A percentile compares a stretch with the other conserved stretches of the same genome.
These are phyloP conservation scores for Vireo altiloquus DNA, from an alignment of 2,113 vertebrate species.

Conservation along the genomic window DNA sequence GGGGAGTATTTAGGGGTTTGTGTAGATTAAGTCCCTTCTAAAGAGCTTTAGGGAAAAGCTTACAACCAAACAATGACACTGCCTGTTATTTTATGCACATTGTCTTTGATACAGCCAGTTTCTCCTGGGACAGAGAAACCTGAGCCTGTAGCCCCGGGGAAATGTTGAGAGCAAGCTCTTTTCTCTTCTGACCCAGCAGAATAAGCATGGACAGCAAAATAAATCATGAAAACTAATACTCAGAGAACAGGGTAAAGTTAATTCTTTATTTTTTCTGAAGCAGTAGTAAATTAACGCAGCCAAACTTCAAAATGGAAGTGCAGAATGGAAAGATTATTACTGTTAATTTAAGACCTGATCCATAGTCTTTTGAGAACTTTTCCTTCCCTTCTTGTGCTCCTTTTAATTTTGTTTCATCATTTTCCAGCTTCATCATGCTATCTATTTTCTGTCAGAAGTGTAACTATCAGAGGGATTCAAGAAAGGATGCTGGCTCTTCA, in stretches of 20 bases:
- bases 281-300: background rate
- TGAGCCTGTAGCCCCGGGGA: background rate
- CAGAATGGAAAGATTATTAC: background rate
- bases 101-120: background rate
- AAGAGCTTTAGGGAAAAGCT: background rate
- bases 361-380: background rate
- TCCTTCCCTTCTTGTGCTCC: background rate
- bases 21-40: background rate
- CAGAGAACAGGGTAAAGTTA: background rate
- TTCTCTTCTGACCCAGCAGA: background rate
- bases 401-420: background rate
- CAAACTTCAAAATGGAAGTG: background rate
- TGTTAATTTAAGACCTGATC: background rate
- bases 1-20: background rate
- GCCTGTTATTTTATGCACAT: background rate
- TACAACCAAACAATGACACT: background rate
- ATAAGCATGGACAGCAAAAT: background rate
- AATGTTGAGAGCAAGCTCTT: background rate
- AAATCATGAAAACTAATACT: background rate
- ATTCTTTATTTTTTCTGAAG: background rate
- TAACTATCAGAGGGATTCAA: background rate
- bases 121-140: background rate
- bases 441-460: background rate
- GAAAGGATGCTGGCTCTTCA: background rate
- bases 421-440: background rate